phyloP scores from a whole-genome alignment of 2,113 vertebrate species.

The Eolophus roseicapilla region DNA sequence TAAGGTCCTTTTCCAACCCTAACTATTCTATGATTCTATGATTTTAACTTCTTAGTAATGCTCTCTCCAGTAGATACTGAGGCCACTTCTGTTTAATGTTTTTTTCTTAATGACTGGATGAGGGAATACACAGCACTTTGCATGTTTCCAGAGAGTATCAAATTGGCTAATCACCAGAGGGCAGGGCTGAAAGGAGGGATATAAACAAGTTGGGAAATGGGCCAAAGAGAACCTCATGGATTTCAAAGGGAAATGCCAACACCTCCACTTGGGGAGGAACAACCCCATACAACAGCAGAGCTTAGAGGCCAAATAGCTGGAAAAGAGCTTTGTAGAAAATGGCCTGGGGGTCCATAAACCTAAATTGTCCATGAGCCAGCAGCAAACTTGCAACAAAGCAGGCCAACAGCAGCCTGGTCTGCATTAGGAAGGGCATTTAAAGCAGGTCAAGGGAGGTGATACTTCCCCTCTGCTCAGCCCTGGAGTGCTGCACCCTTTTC shows the following conservation, averaged over 20 bases:
- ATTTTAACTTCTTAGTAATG: not conserved
- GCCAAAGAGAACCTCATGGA: accelerated
- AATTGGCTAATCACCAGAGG: not conserved
- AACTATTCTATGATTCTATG: no score
- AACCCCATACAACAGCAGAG: not conserved
- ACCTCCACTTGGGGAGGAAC: not conserved
- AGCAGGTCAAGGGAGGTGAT: not conserved
- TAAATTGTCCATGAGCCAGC: not conserved
- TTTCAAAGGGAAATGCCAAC: not conserved
- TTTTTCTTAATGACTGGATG: not conserved
- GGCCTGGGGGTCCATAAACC: not conserved
- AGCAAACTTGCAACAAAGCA: not conserved
- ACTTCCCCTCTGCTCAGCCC: not conserved
- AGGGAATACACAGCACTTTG: not conserved
- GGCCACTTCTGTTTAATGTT: not conserved
- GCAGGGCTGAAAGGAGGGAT: not conserved
- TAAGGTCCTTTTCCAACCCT: no score
- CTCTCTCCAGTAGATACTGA: not conserved
- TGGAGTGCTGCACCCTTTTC: not conserved
- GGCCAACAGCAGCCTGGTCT: not conserved
- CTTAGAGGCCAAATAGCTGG: not conserved
- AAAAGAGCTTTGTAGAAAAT: not conserved
- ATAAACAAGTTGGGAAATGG: not conserved
- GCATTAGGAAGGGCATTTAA: not conserved
- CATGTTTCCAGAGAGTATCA: not conserved